Base-by-base conservation (phyloP, 1,140 invertebrate species). In the Phocides pigmalion region DNA sequence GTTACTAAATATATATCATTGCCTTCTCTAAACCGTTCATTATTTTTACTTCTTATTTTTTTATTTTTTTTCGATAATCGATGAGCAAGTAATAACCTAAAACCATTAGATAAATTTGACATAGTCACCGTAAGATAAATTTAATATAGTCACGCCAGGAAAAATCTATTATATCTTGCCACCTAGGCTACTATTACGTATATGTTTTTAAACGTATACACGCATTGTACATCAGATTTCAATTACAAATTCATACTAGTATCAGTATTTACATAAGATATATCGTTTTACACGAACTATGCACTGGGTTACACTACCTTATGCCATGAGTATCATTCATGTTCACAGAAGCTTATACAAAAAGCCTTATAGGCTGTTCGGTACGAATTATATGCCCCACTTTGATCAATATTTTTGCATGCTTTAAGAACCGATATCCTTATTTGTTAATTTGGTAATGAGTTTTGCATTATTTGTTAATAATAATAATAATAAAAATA, bases 171-270 rank as follows among this genome's bases (percentile, higher is more conserved):
- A 72, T 70, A 69, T 59, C 62, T 72, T 70, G 69, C 56, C 51
- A 37, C 59, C 37, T 47, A 47, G 56, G 59, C 42, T 67, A 20
- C 39, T 28, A 82, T 75, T 72, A 75, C 70, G 76, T 72, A 70
- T 68, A 72, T 66, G 74, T 72, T 79, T 77, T 76, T 79, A 77
- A 81, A 82, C 88, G 86, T 90, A 90, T 90, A 90, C 88, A 81
- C 81, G 84, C 81, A 79, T 90, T 90, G 88, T 90, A 90, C 88
- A 90, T 90, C 82, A 85, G 88, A 81, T 89, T 87, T 84, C 74
- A 53, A 66, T 75, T 76, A 77, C 74, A 75, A 76, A 73, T 79
- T 77, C 69, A 65, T 69, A 76, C 69, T 84, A 81, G 63, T 62
- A 68, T 58, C 79, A 82, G 78, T 86, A 88, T 88, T 80, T 88